A percentile compares a stretch with the other conserved stretches of the same genome.
These are phyloP conservation scores for Butorides virescens DNA, from an alignment of 2,113 vertebrate genomes.

Conservation along the genomic window DNA sequence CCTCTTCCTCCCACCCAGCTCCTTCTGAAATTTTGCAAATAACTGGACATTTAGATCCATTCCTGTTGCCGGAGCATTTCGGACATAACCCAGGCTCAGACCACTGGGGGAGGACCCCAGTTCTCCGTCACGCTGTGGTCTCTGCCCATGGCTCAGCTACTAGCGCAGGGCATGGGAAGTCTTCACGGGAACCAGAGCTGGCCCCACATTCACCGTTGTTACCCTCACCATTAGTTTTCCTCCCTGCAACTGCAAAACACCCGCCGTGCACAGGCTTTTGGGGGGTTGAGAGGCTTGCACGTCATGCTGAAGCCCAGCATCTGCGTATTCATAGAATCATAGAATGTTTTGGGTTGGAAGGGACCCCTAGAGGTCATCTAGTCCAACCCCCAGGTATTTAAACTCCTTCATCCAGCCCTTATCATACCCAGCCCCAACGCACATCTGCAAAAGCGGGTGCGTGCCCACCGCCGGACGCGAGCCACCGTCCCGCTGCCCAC, in stretches of 20 bases:
- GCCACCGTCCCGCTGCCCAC: fast-evolving
- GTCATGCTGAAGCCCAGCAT: background rate
- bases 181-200: background rate
- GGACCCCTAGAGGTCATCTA: too few species aligned
- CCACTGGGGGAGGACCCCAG: background rate
- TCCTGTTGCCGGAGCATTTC: background rate
- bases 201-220: fast-evolving
- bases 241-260: background rate
- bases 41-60: background rate
- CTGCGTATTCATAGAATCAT: background rate
- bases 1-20: background rate
- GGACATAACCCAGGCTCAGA: background rate
- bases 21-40: background rate
- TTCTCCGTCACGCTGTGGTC: background rate
- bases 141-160: background rate
- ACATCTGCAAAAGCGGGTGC: fast-evolving
- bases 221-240: background rate
- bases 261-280: fast-evolving
- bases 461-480: background rate
- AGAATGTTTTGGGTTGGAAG: too few species aligned
- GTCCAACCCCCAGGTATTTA: background rate
- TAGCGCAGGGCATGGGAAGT: background rate
- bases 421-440: background rate
- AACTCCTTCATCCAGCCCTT: background rate
- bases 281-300: background rate